Percentiles rank a stretch among this genome's conserved stretches.
Evolutionary conservation across 2,888 invertebrate species (phyloP).

Genomic region (Cordilura impudica): DNA sequence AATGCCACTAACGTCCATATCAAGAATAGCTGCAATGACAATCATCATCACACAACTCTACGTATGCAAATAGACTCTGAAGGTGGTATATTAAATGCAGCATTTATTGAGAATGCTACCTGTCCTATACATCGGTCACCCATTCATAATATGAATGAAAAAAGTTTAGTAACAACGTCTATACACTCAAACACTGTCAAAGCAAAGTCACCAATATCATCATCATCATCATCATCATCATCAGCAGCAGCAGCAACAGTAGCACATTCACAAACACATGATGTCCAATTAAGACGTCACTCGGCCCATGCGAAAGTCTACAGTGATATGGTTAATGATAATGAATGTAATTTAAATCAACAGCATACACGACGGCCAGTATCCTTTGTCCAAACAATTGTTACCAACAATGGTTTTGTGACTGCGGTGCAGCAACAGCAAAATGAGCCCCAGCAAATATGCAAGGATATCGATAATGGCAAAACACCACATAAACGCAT

Average conservation of each 20-base stretch:
- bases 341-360: constrained; percentile 54
- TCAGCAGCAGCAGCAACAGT: background rate
- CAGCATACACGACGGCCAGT: constrained; percentile 63
- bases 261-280: constrained; percentile 17
- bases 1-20: background rate
- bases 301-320: constrained; percentile 65
- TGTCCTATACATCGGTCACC: constrained; percentile 21
- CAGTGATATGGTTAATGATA: constrained; percentile 66
- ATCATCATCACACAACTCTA: constrained; percentile 28
- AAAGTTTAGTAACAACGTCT: background rate
- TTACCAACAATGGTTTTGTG: constrained; percentile 73
- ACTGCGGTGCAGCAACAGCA: constrained; percentile 68
- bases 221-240: background rate
- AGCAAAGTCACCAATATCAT: background rate
- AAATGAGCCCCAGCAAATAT: constrained; percentile 23
- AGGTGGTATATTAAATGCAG: constrained; percentile 64
- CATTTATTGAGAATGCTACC: constrained; percentile 62
- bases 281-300: constrained; percentile 61
- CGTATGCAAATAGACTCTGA: constrained; percentile 44
- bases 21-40: background rate
- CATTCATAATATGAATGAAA: background rate
- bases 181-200: background rate
- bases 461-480: constrained; percentile 42
- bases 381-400: constrained; percentile 71
- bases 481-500: constrained; percentile 37